phyloP scores from a whole-genome alignment of 2,797 vertebrate species.

The Pyrocephalus nanus region DNA sequence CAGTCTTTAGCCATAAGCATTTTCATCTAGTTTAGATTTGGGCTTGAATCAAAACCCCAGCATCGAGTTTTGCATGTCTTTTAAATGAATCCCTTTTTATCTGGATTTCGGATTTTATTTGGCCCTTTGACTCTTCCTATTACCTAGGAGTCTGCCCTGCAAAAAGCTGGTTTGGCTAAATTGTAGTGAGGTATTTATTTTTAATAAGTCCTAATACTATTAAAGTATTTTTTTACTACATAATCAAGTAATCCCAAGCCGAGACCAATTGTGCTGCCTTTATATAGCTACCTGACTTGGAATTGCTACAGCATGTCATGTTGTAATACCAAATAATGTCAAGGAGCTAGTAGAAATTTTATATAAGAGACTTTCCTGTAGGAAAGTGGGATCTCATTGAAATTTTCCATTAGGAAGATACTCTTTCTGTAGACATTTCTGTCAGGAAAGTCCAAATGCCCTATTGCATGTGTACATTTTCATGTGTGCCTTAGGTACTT shows the following conservation, averaged over 20 bases:
- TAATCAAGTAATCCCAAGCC: not conserved
- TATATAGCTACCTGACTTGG: not conserved
- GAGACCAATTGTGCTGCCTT: not conserved
- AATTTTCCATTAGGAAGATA: not conserved
- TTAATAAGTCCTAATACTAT: not conserved
- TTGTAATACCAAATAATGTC: not conserved
- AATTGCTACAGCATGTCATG: not conserved
- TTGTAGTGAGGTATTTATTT: not conserved
- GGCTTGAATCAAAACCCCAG: not conserved
- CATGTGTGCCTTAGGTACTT: not conserved
- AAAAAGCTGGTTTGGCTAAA: not conserved
- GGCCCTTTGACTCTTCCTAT: not conserved
- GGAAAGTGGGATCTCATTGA: not conserved
- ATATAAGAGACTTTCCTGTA: not conserved
- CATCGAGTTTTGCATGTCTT: not conserved
- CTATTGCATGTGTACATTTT: not conserved
- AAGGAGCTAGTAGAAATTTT: not conserved
- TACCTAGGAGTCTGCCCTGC: not conserved
- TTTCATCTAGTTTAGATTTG: not conserved
- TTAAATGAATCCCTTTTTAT: not conserved
- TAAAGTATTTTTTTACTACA: not conserved
- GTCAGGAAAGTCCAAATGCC: not conserved
- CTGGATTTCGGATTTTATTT: not conserved
- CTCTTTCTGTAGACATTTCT: not conserved
- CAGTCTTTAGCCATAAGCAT: not conserved